A percentile compares a stretch with the other conserved stretches of the same genome.
These are phyloP conservation scores for Galaxea fascicularis DNA, from an alignment of 92 coral and sea anemone species.

Conservation along the genomic window DNA sequence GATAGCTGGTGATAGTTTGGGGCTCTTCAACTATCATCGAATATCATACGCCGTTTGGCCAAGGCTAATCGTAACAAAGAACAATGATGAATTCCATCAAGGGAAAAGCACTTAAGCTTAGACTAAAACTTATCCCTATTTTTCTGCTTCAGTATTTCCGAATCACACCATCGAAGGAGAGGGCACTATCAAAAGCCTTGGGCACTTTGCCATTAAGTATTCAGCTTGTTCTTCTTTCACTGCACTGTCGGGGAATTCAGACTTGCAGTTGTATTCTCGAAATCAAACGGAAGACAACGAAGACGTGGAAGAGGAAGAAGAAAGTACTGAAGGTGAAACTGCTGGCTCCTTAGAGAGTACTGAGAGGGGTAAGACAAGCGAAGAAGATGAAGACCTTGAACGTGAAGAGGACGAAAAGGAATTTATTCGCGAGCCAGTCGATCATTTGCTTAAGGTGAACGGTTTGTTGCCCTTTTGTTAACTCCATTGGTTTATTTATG, in stretches of 20 bases:
- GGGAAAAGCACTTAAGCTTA: not conserved
- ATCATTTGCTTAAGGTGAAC: slow-evolving; percentile 30
- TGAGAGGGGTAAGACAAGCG: no score
- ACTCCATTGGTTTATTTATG: not conserved
- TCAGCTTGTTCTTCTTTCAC: slow-evolving; percentile 77
- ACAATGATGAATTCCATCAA: not conserved
- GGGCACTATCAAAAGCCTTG: slow-evolving; percentile 49
- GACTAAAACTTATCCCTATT: not conserved
- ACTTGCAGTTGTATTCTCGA: slow-evolving; percentile 47
- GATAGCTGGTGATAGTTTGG: no score
- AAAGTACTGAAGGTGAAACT: not conserved
- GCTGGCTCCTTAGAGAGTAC: no score
- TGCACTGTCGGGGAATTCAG: slow-evolving; percentile 85
- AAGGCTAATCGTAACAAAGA: no score
- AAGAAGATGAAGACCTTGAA: not conserved
- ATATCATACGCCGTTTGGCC: no score
- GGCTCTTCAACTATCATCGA: no score
- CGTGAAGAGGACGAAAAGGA: slow-evolving; percentile 5
- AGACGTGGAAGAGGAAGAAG: not conserved
- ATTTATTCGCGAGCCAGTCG: not conserved
- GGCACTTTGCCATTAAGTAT: slow-evolving; percentile 33
- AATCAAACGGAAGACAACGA: not conserved
- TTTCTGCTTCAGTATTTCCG: slow-evolving; percentile 46
- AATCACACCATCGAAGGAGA: slow-evolving; percentile 5
- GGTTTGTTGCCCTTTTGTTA: not conserved